Evolutionary conservation across 2,797 vertebrate species (phyloP).

Genomic region (Thalassophryne amazonica): DNA sequence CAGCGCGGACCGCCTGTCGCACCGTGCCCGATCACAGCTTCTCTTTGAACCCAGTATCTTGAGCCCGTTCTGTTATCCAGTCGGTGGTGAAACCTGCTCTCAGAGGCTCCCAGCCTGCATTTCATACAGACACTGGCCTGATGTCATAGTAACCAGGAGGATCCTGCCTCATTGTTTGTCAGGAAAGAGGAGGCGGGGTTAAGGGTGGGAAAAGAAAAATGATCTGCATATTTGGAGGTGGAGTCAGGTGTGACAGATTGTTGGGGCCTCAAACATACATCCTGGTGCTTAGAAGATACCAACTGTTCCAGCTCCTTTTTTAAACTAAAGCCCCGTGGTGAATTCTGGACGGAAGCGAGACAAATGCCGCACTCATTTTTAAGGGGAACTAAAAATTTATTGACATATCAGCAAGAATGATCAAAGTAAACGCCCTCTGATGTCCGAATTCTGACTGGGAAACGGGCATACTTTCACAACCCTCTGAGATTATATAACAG

Average conservation of each 20-base stretch:
- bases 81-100: conserved; percentile 13
- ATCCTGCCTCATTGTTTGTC: conserved; percentile 68
- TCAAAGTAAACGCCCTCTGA: too few relatives aligned
- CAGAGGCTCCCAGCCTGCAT: conserved; percentile 56
- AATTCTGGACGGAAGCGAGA: too few relatives aligned
- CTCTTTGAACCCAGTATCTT: conserved; percentile 37
- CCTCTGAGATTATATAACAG: too few relatives aligned
- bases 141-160: conserved; percentile 79
- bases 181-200: conserved; percentile 67
- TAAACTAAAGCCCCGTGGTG: too few relatives aligned
- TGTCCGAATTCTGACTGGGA: too few relatives aligned
- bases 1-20: background rate
- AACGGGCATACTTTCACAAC: too few relatives aligned
- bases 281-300: conserved; percentile 23
- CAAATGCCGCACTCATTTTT: too few relatives aligned
- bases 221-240: conserved; percentile 63
- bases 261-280: conserved; percentile 42
- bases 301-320: too few relatives aligned
- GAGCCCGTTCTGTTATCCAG: conserved; percentile 38
- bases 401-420: too few relatives aligned
- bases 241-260: conserved; percentile 49
- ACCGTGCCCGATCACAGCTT: conserved; percentile 6
- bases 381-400: too few relatives aligned
- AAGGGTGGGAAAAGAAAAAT: background rate
- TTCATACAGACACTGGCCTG: conserved; percentile 60